Percentiles rank a stretch among this genome's conserved stretches.
phyloP scores from a whole-genome alignment of 2,113 vertebrate species.

The Toxotes chatareus region DNA sequence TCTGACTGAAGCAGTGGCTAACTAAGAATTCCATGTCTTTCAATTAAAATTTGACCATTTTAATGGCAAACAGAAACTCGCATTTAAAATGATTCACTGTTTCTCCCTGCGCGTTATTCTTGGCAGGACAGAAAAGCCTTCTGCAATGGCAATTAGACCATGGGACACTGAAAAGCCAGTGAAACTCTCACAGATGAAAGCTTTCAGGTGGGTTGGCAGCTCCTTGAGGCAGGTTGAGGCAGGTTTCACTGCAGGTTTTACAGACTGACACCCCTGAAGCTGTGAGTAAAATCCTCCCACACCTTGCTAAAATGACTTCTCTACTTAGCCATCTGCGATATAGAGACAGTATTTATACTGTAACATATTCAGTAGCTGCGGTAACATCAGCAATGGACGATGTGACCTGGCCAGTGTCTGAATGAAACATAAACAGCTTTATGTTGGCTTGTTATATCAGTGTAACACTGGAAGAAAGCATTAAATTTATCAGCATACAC shows the following conservation, averaged over 20 bases:
- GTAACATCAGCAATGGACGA: conserved; percentile 26
- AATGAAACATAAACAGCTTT: conserved; percentile 56
- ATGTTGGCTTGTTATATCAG: conserved; percentile 23
- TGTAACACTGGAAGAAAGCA: conserved; percentile 37
- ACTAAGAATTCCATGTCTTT: background rate
- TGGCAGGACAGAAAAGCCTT: conserved; percentile 40
- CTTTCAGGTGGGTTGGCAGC: conserved; percentile 58
- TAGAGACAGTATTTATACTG: conserved; percentile 51
- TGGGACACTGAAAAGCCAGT: conserved; percentile 35
- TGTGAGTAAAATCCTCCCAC: conserved; percentile 69
- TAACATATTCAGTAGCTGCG: conserved; percentile 51
- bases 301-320: conserved; percentile 42
- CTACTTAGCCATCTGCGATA: conserved; percentile 48
- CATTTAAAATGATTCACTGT: conserved; percentile 28
- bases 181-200: conserved; percentile 61
- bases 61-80: background rate
- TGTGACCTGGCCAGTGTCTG: conserved; percentile 22
- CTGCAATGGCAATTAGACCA: conserved; percentile 43
- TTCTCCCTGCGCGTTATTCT: conserved; percentile 30
- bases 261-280: conserved; percentile 65
- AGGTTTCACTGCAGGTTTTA: conserved; percentile 65
- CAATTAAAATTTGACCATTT: conserved; percentile 46
- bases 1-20: conserved; percentile 4
- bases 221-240: conserved; percentile 61
- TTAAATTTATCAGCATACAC: conserved; percentile 44